Percentiles rank a stretch among this genome's conserved stretches.
Evolutionary conservation across 1,140 invertebrate genomes (phyloP).

Genomic region (Scaptomyza pallida): DNA sequence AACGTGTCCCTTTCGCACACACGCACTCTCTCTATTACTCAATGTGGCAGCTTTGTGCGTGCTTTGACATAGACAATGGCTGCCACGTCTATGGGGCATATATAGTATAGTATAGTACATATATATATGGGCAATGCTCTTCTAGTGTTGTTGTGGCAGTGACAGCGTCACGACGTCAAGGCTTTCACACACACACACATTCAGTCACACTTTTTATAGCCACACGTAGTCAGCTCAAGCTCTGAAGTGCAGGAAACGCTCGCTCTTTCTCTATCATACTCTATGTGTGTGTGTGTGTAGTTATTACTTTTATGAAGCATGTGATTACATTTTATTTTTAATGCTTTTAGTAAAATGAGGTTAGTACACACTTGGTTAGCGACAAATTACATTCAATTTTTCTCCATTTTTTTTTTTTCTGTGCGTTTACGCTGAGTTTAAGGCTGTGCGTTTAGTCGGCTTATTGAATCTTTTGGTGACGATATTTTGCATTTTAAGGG

Average conservation of each 20-base stretch:
- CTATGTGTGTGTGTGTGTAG: constrained; percentile 56
- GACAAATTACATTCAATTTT: constrained; percentile 70
- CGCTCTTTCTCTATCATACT: not conserved
- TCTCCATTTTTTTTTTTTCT: not conserved
- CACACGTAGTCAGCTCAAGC: constrained; percentile 71
- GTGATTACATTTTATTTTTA: constrained; percentile 83
- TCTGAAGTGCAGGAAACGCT: constrained; percentile 71
- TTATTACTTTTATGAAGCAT: constrained; percentile 83
- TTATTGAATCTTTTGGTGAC: constrained; percentile 43
- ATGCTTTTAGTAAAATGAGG: constrained; percentile 83
- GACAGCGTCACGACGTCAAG: constrained; percentile 38
- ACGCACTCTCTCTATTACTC: constrained; percentile 2
- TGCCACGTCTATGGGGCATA: constrained; percentile 8
- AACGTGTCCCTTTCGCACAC: not conserved
- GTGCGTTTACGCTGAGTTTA: not conserved
- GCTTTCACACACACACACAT: constrained; percentile 29
- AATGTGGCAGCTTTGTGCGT: constrained; percentile 39
- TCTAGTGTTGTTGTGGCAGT: constrained; percentile 54
- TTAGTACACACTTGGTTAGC: constrained; percentile 82
- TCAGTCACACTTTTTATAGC: constrained; percentile 61
- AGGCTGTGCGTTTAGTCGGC: constrained; percentile 2
- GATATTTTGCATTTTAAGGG: constrained; percentile 22
- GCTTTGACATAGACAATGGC: constrained; percentile 74
- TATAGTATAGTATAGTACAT: too few species aligned
- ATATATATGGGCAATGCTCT: constrained; percentile 1